Evolutionary conservation across 1,140 invertebrate species (phyloP).

Genomic region (Drusus annulatus): DNA sequence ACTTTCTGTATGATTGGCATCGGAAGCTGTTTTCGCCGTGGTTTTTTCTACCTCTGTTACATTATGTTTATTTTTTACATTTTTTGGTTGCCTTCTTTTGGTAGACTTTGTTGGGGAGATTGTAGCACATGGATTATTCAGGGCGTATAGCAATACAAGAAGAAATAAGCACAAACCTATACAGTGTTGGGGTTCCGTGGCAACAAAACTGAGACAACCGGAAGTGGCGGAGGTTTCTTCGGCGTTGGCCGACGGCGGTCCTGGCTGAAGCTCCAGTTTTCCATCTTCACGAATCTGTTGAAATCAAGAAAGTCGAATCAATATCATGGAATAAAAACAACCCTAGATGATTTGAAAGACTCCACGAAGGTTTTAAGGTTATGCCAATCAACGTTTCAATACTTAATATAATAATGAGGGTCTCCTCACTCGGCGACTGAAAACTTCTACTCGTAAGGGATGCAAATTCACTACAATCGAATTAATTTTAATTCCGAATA

Average conservation of each 20-base stretch:
- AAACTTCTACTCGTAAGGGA: no score
- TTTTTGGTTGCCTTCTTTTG: conserved; percentile 17
- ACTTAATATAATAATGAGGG: no score
- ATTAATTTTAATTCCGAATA: no score
- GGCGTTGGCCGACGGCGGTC: neutral
- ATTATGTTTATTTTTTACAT: conserved; percentile 7
- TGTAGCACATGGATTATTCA: conserved; percentile 20
- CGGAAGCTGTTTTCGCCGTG: neutral
- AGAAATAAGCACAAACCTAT: conserved; percentile 59
- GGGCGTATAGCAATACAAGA: conserved; percentile 52
- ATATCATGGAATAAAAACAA: no score
- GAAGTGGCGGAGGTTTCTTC: conserved; percentile 38
- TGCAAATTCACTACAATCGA: no score
- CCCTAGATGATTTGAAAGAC: no score
- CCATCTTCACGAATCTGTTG: conserved; percentile 52
- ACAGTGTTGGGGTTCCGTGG: conserved; percentile 52
- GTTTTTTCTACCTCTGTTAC: neutral
- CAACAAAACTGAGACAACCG: conserved; percentile 52
- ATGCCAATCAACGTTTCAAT: no score
- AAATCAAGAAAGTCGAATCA: neutral
- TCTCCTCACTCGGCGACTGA: no score
- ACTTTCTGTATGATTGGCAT: neutral
- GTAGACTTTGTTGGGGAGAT: neutral
- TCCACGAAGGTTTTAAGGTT: no score
- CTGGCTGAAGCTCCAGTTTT: conserved; percentile 36